Evolutionary conservation across 2,113 vertebrate genomes (phyloP).

Genomic region (Stomatorhinus ivindoensis): DNA sequence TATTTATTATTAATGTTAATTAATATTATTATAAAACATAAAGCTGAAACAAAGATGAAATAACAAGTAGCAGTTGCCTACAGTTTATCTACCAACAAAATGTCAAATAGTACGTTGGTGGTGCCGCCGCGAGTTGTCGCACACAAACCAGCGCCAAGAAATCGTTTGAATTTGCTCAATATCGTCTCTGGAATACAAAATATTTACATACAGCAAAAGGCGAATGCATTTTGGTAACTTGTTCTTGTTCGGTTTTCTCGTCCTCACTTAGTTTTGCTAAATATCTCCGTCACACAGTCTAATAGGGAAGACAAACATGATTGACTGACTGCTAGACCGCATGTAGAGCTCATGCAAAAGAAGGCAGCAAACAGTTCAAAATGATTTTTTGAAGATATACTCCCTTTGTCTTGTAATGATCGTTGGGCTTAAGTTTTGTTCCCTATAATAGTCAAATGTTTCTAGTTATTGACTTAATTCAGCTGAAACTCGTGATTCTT

Average conservation of each 20-base stretch:
- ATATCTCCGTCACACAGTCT: neutral
- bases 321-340: neutral
- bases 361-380: neutral
- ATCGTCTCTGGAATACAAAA: neutral
- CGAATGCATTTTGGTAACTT: neutral
- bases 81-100: neutral
- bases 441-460: neutral
- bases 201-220: neutral
- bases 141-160: neutral
- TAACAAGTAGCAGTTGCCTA: too few species aligned
- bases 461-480: neutral
- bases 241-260: neutral
- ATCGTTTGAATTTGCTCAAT: neutral
- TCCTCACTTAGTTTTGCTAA: neutral
- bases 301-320: neutral
- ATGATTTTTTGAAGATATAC: neutral
- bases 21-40: neutral
- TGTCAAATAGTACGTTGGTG: neutral
- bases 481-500: neutral
- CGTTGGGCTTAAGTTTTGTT: neutral
- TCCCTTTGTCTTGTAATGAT: neutral
- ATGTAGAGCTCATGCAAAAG: neutral
- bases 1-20: too few species aligned
- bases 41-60: neutral
- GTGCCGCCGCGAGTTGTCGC: neutral